Conservation (phyloP, 2,888 invertebrate genomes). For the Ormyrus rosae region DNA sequence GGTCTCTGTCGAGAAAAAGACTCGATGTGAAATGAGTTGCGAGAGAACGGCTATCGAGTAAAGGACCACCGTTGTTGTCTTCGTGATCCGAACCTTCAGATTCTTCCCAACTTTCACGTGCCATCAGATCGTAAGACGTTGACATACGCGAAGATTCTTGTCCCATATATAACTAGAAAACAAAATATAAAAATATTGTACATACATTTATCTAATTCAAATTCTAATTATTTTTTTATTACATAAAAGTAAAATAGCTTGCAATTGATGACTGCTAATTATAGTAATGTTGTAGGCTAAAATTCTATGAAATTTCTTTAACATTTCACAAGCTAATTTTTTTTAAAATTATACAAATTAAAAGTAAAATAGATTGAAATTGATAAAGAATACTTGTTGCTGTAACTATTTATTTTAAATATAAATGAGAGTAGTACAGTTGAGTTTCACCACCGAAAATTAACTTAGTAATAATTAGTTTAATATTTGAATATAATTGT, state of each 20-base stretch:
- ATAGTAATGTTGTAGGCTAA: too few species aligned
- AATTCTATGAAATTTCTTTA: too few species aligned
- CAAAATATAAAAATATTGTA: not conserved
- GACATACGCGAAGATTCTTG: conserved; percentile 78
- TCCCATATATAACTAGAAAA: conserved; percentile 78
- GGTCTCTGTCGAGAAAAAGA: conserved; percentile 71
- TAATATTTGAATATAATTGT: not conserved
- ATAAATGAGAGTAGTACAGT: too few species aligned
- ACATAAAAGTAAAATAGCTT: too few species aligned
- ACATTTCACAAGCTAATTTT: too few species aligned
- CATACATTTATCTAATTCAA: too few species aligned
- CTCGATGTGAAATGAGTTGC: conserved; percentile 74
- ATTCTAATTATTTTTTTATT: too few species aligned
- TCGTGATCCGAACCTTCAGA: conserved; percentile 82
- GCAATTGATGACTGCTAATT: too few species aligned
- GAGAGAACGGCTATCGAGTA: conserved; percentile 72
- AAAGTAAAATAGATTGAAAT: too few species aligned
- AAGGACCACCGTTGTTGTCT: conserved; percentile 66
- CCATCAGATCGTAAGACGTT: conserved; percentile 81
- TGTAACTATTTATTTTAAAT: too few species aligned
- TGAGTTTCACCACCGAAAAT: not conserved
- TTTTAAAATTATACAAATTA: too few species aligned
- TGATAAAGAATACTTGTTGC: too few species aligned
- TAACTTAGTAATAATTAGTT: not conserved
- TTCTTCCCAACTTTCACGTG: conserved; percentile 83